A percentile compares a stretch with the other conserved stretches of the same genome.
These are phyloP conservation scores for Ophraella communa DNA, from an alignment of 2,888 invertebrate genomes.

Conservation along the genomic window DNA sequence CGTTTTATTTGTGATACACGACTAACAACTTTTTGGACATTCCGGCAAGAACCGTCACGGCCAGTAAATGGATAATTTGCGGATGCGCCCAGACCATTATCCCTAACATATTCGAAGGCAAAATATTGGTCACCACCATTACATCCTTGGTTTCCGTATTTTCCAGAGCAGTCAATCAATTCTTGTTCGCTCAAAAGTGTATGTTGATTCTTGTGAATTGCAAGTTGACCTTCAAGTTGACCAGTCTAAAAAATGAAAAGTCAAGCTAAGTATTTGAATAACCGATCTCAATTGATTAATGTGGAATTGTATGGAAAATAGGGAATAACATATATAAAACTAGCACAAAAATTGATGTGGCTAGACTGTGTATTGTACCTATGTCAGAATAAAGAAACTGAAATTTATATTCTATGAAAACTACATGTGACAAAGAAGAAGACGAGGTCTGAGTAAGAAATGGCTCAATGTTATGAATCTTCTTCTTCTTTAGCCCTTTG, in stretches of 20 bases:
- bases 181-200: slow-evolving; percentile 85
- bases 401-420: too few relatives aligned
- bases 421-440: too few relatives aligned
- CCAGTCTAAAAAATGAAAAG: slow-evolving; percentile 80
- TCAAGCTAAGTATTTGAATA: too few relatives aligned
- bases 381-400: too few relatives aligned
- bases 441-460: too few relatives aligned
- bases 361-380: too few relatives aligned
- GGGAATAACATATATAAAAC: too few relatives aligned
- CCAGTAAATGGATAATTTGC: slow-evolving; percentile 75
- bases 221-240: slow-evolving; percentile 86
- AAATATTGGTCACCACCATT: slow-evolving; percentile 79
- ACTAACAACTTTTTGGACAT: background rate
- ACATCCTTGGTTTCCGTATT: slow-evolving; percentile 84
- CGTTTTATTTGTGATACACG: background rate
- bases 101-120: slow-evolving; percentile 79
- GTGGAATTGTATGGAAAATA: too few relatives aligned
- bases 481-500: too few relatives aligned
- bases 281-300: too few relatives aligned
- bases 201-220: slow-evolving; percentile 75
- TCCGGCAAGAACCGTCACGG: slow-evolving; percentile 20
- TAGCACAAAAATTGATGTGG: too few relatives aligned
- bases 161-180: slow-evolving; percentile 73
- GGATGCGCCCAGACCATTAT: slow-evolving; percentile 85
- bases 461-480: too few relatives aligned